These are phyloP conservation scores for Drosophila ananassae DNA, from an alignment of 1,140 invertebrate species.

Conservation along the genomic window DNA sequence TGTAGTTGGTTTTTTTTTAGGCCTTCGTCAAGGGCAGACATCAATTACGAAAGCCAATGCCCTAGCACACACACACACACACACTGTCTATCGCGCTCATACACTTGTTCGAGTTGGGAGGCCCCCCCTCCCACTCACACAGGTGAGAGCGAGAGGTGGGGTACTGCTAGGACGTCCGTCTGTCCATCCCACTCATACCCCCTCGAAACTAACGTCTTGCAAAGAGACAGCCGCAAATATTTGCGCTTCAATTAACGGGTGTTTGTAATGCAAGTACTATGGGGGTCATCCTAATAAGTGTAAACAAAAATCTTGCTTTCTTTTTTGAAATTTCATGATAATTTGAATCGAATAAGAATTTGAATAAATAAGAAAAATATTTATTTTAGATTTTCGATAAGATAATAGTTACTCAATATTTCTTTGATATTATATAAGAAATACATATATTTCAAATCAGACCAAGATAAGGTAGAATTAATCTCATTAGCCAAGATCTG, in stretches of 20 bases:
- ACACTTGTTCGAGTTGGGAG: not conserved
- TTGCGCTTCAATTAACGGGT: constrained; percentile 50
- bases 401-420: not conserved
- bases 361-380: too few relatives aligned
- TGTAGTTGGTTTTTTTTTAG: constrained; percentile 29
- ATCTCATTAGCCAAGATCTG: not conserved
- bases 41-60: constrained; percentile 43
- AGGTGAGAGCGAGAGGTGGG: not conserved
- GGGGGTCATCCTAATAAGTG: not conserved
- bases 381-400: too few relatives aligned
- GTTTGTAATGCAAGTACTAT: constrained; percentile 32
- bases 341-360: too few relatives aligned
- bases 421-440: not conserved
- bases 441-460: not conserved
- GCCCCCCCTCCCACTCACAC: too few relatives aligned
- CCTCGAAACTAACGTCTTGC: not conserved
- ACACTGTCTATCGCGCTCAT: not conserved
- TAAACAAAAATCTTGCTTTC: not conserved
- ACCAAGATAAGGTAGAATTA: not conserved
- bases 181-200: not conserved
- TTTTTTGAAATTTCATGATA: too few relatives aligned
- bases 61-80: constrained; percentile 9
- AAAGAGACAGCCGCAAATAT: constrained; percentile 32
- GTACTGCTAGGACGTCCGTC: not conserved
- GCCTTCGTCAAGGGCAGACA: constrained; percentile 45